Base-by-base conservation (phyloP, 2,113 vertebrate genomes). In the Pavo muticus region DNA sequence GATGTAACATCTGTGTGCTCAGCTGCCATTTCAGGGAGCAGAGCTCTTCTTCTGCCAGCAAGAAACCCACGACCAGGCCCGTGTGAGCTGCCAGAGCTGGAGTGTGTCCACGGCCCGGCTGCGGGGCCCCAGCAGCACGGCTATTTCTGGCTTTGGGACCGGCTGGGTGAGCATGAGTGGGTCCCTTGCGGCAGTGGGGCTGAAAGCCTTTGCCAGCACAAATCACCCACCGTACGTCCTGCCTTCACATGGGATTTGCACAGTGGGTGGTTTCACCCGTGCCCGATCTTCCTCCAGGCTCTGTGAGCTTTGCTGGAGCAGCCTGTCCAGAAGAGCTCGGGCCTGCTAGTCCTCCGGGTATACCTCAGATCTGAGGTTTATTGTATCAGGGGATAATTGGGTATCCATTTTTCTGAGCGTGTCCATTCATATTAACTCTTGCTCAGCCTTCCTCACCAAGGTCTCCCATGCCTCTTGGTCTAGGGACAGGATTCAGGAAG, bases 331-430 rank as follows among this genome's bases (percentile, higher is more conserved):
- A 77, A 64, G 27, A 74, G 64, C 32, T 67, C 79, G 67, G 64
- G 88, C 39, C 42, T 68, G 56, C 23, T 64, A 35, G 10, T 74
- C 32, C 77, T 35, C 42, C 82, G 61, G 47, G 45, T 50, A 52
- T 90, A n/a, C 71, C 0, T 1, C 60, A 84, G 76, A 77, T 57
- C 60, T 80, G 92, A 93, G 83, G 65, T 84, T 93, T 94, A 93
- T 91, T 96, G 94, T 88, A 88, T 84, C 1, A 4, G 47, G 72
- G 44, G 39, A 78, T 95, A 94, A 93, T 82, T 90, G 88, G 81
- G 52, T 54, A 78, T 91, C 95, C 85, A 84, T 96, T 95, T 91
- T 93, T 90, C 94, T 93, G 72, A 72, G 73, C 52, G 14, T 57
- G 69, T 88, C 88, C 57, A 2, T 72, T 72, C 12, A 0, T 68